Evolutionary conservation across 2,888 invertebrate species (phyloP).

Genomic region (Xestoiulus laeticollis): DNA sequence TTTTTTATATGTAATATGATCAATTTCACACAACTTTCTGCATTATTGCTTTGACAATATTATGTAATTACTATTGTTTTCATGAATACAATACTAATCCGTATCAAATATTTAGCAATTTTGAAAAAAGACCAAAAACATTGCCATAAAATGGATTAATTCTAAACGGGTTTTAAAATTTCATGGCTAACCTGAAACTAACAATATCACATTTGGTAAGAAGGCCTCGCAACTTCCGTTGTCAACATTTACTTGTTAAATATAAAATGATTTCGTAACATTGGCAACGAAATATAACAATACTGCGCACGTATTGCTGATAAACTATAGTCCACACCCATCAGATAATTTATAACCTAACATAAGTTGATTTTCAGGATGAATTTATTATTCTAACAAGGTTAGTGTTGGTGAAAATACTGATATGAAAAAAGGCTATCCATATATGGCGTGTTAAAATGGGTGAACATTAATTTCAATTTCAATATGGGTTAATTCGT

Average conservation of each 20-base stretch:
- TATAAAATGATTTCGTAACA: background rate
- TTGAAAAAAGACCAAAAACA: no score
- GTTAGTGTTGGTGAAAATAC: no score
- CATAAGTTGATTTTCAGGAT: no score
- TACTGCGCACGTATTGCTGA: background rate
- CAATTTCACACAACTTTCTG: background rate
- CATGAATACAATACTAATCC: no score
- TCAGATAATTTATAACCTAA: background rate
- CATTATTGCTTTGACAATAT: no score
- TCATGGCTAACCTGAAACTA: background rate
- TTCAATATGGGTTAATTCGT: background rate
- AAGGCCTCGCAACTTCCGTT: background rate
- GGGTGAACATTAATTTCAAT: background rate
- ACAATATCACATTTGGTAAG: background rate
- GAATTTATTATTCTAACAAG: no score
- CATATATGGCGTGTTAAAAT: no score
- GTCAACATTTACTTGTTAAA: constrained; percentile 23
- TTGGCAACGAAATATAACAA: background rate
- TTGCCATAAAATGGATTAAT: no score
- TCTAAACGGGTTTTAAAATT: background rate
- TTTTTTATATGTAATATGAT: background rate
- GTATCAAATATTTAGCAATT: no score
- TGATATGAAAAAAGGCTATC: no score
- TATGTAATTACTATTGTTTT: no score
- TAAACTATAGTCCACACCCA: background rate